These are phyloP conservation scores for Leptonema lineaticorne DNA, from an alignment of 1,140 invertebrate species.

Conservation along the genomic window DNA sequence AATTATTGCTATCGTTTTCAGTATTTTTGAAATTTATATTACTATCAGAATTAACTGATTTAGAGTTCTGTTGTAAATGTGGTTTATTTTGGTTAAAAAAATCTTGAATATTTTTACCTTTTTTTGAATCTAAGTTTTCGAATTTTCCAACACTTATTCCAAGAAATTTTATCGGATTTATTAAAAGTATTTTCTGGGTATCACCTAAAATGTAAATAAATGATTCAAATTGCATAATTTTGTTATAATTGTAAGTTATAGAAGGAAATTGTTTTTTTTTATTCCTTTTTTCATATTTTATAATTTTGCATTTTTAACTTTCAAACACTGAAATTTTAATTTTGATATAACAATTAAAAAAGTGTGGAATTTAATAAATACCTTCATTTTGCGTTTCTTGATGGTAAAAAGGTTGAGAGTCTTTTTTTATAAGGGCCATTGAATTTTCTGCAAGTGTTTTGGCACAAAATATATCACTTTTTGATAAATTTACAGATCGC, in stretches of 20 bases:
- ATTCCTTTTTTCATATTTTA: too few species aligned
- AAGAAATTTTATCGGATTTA: slow-evolving; percentile 67
- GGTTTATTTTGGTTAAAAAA: slow-evolving; percentile 54
- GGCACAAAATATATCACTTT: slow-evolving; percentile 55
- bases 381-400: slow-evolving; percentile 24
- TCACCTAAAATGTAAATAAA: slow-evolving; percentile 42
- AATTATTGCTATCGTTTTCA: too few species aligned
- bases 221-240: background rate
- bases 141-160: slow-evolving; percentile 81
- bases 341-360: background rate
- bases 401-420: slow-evolving; percentile 50
- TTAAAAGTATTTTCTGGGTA: slow-evolving; percentile 40
- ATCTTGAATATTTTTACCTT: slow-evolving; percentile 60
- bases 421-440: slow-evolving; percentile 62
- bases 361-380: background rate
- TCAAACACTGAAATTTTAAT: too few species aligned
- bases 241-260: background rate
- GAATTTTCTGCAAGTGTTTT: slow-evolving; percentile 62
- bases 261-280: too few species aligned
- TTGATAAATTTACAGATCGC: slow-evolving; percentile 47
- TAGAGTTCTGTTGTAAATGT: too few species aligned
- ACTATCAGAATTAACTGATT: too few species aligned
- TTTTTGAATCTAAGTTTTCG: slow-evolving; percentile 60
- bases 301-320: too few species aligned
- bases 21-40: too few species aligned